phyloP scores from a whole-genome alignment of 2,797 vertebrate species.

The Acrossocheilus fasciatus region DNA sequence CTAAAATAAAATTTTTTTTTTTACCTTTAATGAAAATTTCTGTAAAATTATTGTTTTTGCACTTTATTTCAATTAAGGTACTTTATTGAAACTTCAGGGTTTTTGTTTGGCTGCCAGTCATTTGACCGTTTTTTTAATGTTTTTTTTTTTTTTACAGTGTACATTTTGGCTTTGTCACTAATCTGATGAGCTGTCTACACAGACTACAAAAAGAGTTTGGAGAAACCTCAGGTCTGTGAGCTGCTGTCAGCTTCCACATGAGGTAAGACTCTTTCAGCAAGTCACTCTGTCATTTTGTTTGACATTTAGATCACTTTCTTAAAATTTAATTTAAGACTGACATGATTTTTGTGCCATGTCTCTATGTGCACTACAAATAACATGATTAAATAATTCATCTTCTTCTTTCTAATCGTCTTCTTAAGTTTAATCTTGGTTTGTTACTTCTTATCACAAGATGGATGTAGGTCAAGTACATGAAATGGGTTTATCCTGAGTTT shows the following conservation, averaged over 20 bases:
- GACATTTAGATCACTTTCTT: slow-evolving; percentile 10
- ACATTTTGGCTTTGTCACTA: background rate
- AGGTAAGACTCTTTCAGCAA: background rate
- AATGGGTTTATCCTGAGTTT: slow-evolving; percentile 7
- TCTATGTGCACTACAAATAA: slow-evolving; percentile 9
- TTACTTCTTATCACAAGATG: background rate
- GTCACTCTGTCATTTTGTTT: background rate
- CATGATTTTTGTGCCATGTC: background rate
- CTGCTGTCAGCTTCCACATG: background rate
- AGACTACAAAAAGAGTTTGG: slow-evolving; percentile 7
- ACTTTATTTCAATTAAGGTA: no score
- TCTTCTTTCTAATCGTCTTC: background rate
- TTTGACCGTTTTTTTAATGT: no score
- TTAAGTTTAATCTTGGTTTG: background rate
- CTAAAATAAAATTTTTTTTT: no score
- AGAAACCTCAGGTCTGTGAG: background rate
- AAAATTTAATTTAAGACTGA: background rate
- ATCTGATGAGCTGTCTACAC: background rate
- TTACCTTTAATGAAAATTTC: no score
- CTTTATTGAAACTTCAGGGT: no score
- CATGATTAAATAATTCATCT: background rate
- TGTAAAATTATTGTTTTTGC: no score
- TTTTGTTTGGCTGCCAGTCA: no score
- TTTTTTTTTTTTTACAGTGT: no score
- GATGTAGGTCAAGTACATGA: background rate